Conservation (phyloP, 2,113 vertebrate species). For the Choloepus hoffmanni region DNA sequence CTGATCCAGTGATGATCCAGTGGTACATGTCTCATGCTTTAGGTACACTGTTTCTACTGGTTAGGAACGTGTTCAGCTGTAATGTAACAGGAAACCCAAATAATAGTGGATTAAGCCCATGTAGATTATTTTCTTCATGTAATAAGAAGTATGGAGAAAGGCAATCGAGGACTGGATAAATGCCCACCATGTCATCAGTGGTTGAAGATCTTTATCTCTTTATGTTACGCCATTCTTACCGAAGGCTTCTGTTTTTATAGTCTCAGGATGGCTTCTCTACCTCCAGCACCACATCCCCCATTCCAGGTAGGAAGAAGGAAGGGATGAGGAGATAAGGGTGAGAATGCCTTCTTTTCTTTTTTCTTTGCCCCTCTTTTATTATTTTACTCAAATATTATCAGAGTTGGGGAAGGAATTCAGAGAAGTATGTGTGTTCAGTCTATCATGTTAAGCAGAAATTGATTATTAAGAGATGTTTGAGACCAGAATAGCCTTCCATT, state of each 20-base stretch:
- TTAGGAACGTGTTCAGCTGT: background rate
- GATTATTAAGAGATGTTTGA: background rate
- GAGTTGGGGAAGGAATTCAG: constrained; percentile 1
- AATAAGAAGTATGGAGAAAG: background rate
- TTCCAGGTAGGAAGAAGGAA: background rate
- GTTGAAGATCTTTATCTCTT: fast-evolving
- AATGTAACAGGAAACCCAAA: background rate
- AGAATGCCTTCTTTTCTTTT: background rate
- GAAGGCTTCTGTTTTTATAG: background rate
- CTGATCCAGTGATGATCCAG: background rate
- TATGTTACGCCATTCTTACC: background rate
- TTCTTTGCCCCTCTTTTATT: background rate
- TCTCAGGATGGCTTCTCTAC: background rate
- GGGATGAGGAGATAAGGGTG: background rate
- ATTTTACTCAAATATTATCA: background rate
- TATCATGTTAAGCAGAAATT: background rate
- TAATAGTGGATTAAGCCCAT: background rate
- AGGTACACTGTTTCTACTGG: background rate
- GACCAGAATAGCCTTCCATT: background rate
- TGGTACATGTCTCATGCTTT: background rate
- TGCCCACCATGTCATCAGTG: background rate
- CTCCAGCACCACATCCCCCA: background rate
- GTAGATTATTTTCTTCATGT: background rate
- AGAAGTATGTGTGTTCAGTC: background rate
- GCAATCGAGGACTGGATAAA: background rate